Evolutionary conservation across 2,888 invertebrate genomes (phyloP).

Genomic region (Amaurobius ferox): DNA sequence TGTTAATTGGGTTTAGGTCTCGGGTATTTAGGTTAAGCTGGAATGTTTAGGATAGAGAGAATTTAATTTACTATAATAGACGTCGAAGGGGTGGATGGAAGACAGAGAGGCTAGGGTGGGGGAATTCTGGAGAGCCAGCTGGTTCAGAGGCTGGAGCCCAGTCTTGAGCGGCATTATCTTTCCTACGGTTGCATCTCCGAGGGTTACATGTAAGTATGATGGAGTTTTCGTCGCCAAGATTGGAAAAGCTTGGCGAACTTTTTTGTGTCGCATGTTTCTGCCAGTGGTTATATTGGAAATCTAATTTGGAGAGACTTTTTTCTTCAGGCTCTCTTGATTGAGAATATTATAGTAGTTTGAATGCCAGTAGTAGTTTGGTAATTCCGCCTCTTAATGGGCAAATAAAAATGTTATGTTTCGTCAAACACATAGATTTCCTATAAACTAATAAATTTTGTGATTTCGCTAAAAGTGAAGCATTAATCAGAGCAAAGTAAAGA

Average conservation of each 20-base stretch:
- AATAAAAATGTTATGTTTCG: too few relatives aligned
- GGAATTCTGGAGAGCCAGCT: constrained; percentile 57
- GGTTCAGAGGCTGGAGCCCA: constrained; percentile 70
- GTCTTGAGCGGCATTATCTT: constrained; percentile 70
- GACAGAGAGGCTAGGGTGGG: constrained; percentile 10
- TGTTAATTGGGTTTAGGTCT: constrained; percentile 70
- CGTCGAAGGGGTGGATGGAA: constrained; percentile 20
- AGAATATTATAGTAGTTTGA: too few relatives aligned
- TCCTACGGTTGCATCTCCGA: constrained; percentile 59
- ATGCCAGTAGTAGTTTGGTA: too few relatives aligned
- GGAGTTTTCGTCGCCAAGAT: constrained; percentile 34
- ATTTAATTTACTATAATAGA: constrained; percentile 73
- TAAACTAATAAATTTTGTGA: too few relatives aligned
- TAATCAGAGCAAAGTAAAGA: too few relatives aligned
- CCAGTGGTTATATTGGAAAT: too few relatives aligned
- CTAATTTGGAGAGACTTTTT: too few relatives aligned
- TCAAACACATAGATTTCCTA: too few relatives aligned
- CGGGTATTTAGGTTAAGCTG: constrained; percentile 69
- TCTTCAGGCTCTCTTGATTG: too few relatives aligned
- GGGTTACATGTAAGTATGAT: constrained; percentile 20
- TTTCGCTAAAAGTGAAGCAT: too few relatives aligned
- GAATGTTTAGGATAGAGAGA: constrained; percentile 55
- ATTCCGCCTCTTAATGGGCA: too few relatives aligned
- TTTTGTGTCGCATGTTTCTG: too few relatives aligned
- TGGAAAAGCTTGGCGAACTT: constrained; percentile 4